Base-by-base conservation (phyloP, 2,888 invertebrate genomes). In the Apamea epomidion region DNA sequence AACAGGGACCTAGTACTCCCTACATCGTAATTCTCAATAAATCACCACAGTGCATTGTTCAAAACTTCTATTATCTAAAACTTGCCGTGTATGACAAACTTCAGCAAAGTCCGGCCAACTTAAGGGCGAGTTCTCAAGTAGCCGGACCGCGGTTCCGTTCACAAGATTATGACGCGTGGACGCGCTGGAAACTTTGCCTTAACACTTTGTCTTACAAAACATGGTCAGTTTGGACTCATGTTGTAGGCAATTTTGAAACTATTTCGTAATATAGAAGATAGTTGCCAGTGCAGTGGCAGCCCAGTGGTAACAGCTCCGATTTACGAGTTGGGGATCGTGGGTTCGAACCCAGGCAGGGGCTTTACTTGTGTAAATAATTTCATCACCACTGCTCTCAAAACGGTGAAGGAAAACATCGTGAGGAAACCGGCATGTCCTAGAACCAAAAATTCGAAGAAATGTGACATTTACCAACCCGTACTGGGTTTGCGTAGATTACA, bases 101-200 rank as follows among this genome's bases (percentile, higher is more conserved):
- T 82, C 70, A 48, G 45, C 68, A 62, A 74, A 82, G 78, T 81
- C 80, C 79, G 90, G 89, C 90, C 88, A 90, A 91, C 88, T 91
- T 91, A 88, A 84, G 85, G 88, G 87, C 77, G 81, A 93, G 92
- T 93, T 93, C 82, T 70, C 83, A 84, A 91, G 90, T 90, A 90
- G 76, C 87, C 74, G 86, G 86, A 86, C 90, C 89, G 86, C 89
- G 89, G 88, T 90, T 91, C 91, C 91, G 89, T 87, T 87, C 89
- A 82, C 85, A 91, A 89, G 89, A 90, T 93, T 93, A 92, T 91
- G 91, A 91, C 92, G 92, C 93, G 88, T 87, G 87, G 87, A 89
- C 87, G 90, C 88, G 85, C 88, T 83, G 78, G 89, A 83, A 90
- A 93, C 90, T 93, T 93, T 88, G 75, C 85, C 89, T 91, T 90